These are phyloP conservation scores for Peromyscus aztecus DNA, from an alignment of 2,797 vertebrate genomes.

Conservation along the genomic window DNA sequence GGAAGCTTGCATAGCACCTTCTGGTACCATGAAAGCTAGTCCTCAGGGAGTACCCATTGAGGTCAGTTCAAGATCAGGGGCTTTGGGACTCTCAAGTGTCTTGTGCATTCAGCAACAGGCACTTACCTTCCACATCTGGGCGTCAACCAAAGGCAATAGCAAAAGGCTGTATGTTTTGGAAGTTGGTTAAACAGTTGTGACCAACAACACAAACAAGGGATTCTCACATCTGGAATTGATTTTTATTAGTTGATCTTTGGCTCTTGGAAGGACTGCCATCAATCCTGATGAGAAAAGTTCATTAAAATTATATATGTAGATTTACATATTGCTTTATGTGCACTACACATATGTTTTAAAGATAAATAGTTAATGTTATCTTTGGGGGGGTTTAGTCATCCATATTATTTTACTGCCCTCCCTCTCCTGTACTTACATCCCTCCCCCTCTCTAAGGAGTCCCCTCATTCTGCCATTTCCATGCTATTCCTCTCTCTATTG, in stretches of 20 bases:
- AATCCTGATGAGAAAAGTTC: no score
- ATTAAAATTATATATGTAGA: background rate
- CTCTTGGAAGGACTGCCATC: no score
- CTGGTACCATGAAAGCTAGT: no score
- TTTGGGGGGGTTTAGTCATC: background rate
- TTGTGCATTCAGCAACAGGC: background rate
- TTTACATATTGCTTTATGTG: background rate
- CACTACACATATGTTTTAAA: background rate
- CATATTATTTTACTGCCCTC: background rate
- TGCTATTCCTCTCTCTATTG: background rate
- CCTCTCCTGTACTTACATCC: background rate
- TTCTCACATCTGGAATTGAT: no score
- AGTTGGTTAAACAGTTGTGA: no score
- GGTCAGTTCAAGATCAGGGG: no score
- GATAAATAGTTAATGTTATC: background rate
- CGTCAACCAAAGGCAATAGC: no score
- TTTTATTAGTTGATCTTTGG: no score
- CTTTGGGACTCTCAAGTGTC: background rate
- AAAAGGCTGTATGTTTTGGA: no score
- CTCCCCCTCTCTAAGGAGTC: background rate
- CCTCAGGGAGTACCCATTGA: no score
- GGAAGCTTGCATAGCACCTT: background rate
- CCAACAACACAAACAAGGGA: no score
- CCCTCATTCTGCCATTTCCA: background rate
- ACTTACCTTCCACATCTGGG: background rate